phyloP scores from a whole-genome alignment of 2,797 vertebrate species.

The Trachops cirrhosus region DNA sequence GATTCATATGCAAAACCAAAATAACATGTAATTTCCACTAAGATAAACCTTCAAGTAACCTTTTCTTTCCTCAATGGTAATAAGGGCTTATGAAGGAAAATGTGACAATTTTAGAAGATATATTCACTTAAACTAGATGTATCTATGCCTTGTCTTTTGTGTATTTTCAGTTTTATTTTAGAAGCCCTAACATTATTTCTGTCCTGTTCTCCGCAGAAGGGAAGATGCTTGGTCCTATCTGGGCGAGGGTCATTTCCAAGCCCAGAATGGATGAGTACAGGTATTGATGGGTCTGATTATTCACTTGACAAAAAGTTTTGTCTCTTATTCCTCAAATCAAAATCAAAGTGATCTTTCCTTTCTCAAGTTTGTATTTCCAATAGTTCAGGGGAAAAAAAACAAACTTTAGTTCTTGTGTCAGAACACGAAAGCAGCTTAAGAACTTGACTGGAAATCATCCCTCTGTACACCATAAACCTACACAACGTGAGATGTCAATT shows the following conservation, averaged over 20 bases:
- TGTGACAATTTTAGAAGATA: constrained; percentile 24
- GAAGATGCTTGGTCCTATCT: not conserved
- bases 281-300: not conserved
- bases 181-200: constrained; percentile 57
- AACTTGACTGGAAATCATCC: not conserved
- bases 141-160: constrained; percentile 47
- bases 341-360: not conserved
- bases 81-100: not conserved
- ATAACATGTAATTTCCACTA: constrained; percentile 45
- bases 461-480: not conserved
- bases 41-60: constrained; percentile 14
- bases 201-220: constrained; percentile 30
- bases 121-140: constrained; percentile 44
- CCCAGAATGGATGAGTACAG: not conserved
- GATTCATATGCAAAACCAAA: constrained; percentile 45
- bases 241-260: constrained; percentile 63
- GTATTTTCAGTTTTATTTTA: constrained; percentile 71
- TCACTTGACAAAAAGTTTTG: constrained; percentile 9
- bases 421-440: constrained; percentile 13
- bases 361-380: constrained; percentile 29
- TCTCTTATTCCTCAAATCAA: constrained; percentile 18
- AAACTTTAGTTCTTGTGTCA: not conserved
- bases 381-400: not conserved
- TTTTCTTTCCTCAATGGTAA: not conserved
- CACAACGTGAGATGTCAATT: not conserved